Evolutionary conservation across 2,888 invertebrate genomes (phyloP).

Genomic region (Enoplolaimus lenunculus): DNA sequence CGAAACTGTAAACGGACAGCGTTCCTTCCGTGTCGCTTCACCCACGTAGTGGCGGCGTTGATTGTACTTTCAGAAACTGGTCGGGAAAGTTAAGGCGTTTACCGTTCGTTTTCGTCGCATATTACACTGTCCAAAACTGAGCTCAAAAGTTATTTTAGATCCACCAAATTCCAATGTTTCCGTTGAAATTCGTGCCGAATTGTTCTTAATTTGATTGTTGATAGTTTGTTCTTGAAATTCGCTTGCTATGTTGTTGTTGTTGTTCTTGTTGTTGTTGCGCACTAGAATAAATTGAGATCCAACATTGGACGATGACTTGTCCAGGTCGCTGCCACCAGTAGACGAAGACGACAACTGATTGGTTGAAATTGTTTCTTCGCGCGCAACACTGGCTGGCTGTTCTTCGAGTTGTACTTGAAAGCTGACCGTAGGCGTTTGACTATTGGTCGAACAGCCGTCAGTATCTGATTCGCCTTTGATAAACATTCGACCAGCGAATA

Average conservation of each 20-base stretch:
- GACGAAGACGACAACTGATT: too few species aligned
- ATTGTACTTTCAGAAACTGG: too few species aligned
- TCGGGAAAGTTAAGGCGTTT: neutral
- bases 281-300: neutral
- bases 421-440: neutral
- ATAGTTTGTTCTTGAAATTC: too few species aligned
- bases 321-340: neutral
- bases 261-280: conserved; percentile 27
- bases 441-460: conserved; percentile 16
- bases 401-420: too few species aligned
- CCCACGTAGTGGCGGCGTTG: too few species aligned
- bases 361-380: too few species aligned
- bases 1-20: too few species aligned
- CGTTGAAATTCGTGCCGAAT: too few species aligned
- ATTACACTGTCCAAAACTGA: conserved; percentile 38
- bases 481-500: conserved; percentile 32
- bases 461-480: conserved; percentile 33
- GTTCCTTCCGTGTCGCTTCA: too few species aligned
- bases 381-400: neutral
- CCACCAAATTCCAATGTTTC: conserved; percentile 21
- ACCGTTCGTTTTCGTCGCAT: conserved; percentile 37
- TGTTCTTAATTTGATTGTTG: too few species aligned
- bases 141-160: conserved; percentile 28
- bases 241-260: conserved; percentile 29
- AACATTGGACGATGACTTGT: neutral